Evolutionary conservation across 2,888 invertebrate species (phyloP).

Genomic region (Ophion slaviceki): DNA sequence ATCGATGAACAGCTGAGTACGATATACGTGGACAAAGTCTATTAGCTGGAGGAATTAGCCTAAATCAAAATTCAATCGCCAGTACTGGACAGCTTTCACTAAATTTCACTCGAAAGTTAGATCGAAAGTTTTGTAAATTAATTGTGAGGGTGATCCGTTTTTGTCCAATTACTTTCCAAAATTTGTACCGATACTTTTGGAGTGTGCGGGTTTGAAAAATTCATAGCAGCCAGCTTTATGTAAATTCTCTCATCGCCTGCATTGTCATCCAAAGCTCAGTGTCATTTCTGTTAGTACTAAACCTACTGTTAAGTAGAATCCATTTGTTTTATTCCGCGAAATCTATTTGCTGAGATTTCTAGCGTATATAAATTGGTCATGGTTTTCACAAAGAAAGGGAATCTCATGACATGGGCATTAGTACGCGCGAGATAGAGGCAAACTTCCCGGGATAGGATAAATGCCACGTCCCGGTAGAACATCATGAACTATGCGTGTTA

Average conservation of each 20-base stretch:
- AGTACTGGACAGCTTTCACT: too few species aligned
- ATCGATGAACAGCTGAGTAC: too few species aligned
- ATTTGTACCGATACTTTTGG: too few species aligned
- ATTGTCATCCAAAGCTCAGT: neutral
- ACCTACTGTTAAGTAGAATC: neutral
- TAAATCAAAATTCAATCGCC: too few species aligned
- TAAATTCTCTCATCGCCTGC: neutral
- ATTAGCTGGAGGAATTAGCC: too few species aligned
- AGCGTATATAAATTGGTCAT: constrained; percentile 9
- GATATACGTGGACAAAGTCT: too few species aligned
- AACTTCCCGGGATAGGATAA: constrained; percentile 51
- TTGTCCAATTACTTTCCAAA: too few species aligned
- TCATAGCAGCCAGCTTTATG: too few species aligned
- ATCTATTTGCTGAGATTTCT: neutral
- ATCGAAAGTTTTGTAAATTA: too few species aligned
- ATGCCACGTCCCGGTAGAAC: constrained; percentile 55
- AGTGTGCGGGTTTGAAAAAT: too few species aligned
- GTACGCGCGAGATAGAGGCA: constrained; percentile 20
- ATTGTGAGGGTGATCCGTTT: too few species aligned
- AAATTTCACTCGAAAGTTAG: too few species aligned
- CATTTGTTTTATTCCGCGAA: neutral
- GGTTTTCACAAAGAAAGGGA: constrained; percentile 37
- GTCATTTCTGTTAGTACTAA: neutral
- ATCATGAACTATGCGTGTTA: constrained; percentile 49
- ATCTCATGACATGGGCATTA: constrained; percentile 43